Conservation (phyloP, 64 coral and sea anemone genomes). For the Montipora efflorescens region DNA sequence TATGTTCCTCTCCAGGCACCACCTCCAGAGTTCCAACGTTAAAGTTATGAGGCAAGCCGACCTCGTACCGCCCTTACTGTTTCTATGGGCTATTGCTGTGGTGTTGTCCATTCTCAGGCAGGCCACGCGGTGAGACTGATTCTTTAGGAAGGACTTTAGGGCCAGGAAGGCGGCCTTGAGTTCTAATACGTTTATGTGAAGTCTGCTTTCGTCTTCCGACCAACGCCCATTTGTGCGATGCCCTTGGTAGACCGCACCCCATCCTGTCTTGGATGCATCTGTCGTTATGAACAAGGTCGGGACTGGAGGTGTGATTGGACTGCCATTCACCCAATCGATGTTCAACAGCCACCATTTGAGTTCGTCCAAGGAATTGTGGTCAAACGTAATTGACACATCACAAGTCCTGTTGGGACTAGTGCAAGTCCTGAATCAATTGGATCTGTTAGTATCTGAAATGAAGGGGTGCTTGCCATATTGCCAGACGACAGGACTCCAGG, state of each 20-base stretch:
- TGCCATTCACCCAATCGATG: not conserved
- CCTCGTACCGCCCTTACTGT: conserved; percentile 1
- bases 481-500: not conserved
- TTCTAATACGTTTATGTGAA: not conserved
- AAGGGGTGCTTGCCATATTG: not conserved
- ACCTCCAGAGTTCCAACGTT: conserved; percentile 20
- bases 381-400: not conserved
- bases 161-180: conserved; percentile 16
- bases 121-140: not conserved
- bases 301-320: not conserved
- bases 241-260: not conserved
- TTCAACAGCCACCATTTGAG: not conserved
- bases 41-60: not conserved
- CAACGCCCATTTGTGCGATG: not conserved
- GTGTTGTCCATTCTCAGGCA: conserved; percentile 50
- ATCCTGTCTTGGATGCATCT: conserved; percentile 22
- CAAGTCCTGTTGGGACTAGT: not conserved
- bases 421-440: not conserved
- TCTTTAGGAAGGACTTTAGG: conserved; percentile 10
- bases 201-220: not conserved
- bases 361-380: not conserved
- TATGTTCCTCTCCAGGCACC: conserved; percentile 18
- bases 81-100: not conserved
- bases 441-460: not conserved
- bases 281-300: not conserved